phyloP scores from a whole-genome alignment of 2,113 vertebrate genomes.

The Percopsis transmontana region DNA sequence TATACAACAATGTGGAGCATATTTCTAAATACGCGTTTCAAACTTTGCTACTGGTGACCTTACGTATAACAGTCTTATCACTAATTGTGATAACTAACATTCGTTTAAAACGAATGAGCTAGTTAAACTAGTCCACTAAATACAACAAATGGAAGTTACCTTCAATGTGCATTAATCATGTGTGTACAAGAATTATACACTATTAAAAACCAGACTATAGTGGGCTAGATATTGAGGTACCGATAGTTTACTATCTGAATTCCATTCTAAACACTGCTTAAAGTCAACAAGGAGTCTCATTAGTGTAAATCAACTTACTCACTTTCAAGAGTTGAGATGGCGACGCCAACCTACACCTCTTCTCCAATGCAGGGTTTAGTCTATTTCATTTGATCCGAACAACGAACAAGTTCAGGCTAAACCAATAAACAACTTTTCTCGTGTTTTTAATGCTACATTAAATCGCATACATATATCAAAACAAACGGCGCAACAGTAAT shows the following conservation, averaged over 20 bases:
- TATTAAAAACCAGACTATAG: no score
- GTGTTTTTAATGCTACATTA: neutral
- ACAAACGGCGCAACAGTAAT: slow-evolving; percentile 19
- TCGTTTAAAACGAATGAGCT: slow-evolving; percentile 63
- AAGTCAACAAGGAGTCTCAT: neutral
- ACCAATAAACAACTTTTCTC: slow-evolving; percentile 1
- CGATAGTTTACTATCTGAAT: neutral
- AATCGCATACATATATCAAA: slow-evolving; percentile 2
- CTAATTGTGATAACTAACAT: slow-evolving; percentile 10
- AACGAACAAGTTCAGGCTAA: neutral
- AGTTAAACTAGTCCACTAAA: slow-evolving; percentile 4
- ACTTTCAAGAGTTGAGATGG: slow-evolving; percentile 19
- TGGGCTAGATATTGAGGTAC: neutral
- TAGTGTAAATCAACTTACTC: slow-evolving; percentile 38
- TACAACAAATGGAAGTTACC: neutral
- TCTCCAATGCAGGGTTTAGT: neutral
- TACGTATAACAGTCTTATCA: neutral
- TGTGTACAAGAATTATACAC: no score
- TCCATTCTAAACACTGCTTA: no score
- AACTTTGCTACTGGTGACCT: neutral
- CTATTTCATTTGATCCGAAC: neutral
- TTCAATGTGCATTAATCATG: no score
- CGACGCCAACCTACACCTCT: slow-evolving; percentile 4
- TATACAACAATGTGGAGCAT: neutral
- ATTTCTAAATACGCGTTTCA: neutral